These are phyloP conservation scores for Melanostoma mellinum DNA, from an alignment of 2,888 invertebrate genomes.

Conservation along the genomic window DNA sequence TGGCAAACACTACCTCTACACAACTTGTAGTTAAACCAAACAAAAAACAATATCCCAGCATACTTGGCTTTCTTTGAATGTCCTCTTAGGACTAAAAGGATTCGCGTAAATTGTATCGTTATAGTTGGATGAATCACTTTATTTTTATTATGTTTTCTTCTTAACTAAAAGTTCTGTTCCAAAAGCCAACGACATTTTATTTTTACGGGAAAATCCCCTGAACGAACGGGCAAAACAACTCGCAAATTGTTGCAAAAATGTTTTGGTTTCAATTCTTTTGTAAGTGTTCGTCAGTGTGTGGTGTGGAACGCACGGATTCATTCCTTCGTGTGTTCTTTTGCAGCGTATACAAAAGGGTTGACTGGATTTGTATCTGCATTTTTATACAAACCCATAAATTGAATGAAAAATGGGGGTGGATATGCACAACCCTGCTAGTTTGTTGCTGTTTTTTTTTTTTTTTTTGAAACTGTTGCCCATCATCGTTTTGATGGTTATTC, in stretches of 20 bases:
- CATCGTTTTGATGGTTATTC: too few relatives aligned
- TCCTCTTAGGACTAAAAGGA: constrained; percentile 62
- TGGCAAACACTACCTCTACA: constrained; percentile 3
- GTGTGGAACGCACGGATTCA: not conserved
- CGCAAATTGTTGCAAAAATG: constrained; percentile 23
- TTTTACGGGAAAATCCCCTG: constrained; percentile 2
- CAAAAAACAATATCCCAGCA: constrained; percentile 2
- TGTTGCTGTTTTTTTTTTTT: too few relatives aligned
- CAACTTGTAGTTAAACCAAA: constrained; percentile 23
- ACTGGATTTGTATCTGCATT: constrained; percentile 15
- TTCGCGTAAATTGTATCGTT: constrained; percentile 50
- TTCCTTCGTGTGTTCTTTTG: not conserved
- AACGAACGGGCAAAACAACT: not conserved
- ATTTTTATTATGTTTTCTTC: constrained; percentile 23
- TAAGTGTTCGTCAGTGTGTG: not conserved
- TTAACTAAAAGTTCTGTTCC: not conserved
- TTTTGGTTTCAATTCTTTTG: constrained; percentile 26
- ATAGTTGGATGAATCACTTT: constrained; percentile 35
- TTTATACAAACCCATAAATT: constrained; percentile 2
- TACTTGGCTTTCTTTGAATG: constrained; percentile 22
- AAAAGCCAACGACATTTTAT: constrained; percentile 11
- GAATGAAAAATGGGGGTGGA: not conserved
- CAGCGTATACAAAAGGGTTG: constrained; percentile 11
- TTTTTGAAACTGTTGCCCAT: too few relatives aligned
- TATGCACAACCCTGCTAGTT: too few relatives aligned